Evolutionary conservation across 2,797 vertebrate species (phyloP).

Genomic region (Acestrorhynchus altus): DNA sequence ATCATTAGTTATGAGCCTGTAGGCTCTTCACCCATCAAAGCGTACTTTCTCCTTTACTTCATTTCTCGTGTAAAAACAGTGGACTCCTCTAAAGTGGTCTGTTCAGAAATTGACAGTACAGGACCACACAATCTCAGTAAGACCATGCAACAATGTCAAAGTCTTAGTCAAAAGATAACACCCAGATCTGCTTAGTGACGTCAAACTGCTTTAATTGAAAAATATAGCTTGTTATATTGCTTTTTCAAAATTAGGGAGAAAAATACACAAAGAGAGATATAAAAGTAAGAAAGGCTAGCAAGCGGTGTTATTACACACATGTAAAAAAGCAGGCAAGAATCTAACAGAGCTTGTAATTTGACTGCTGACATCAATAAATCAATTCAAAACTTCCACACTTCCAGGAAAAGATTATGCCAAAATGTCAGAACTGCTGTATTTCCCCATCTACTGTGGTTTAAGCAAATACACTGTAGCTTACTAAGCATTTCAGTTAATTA

Average conservation of each 20-base stretch:
- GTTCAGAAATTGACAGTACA: not conserved
- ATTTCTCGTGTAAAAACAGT: not conserved
- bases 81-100: not conserved
- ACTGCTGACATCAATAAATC: constrained; percentile 6
- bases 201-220: constrained; percentile 78
- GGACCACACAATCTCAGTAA: not conserved
- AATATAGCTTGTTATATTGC: constrained; percentile 80
- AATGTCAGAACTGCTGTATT: constrained; percentile 11
- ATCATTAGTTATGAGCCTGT: not conserved
- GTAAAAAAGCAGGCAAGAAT: constrained; percentile 27
- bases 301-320: constrained; percentile 57
- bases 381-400: constrained; percentile 9
- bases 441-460: constrained; percentile 27
- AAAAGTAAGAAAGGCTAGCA: constrained; percentile 55
- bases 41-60: not conserved
- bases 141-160: not conserved
- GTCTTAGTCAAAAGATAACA: constrained; percentile 6
- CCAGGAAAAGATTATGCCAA: constrained; percentile 21
- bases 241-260: constrained; percentile 54
- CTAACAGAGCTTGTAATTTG: constrained; percentile 19
- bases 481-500: constrained; percentile 45
- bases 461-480: constrained; percentile 38
- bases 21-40: not conserved
- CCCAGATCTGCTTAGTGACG: constrained; percentile 27
- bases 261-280: constrained; percentile 59